These are phyloP conservation scores for Drosophila neocordata DNA, from an alignment of 1,140 invertebrate species.

Conservation along the genomic window DNA sequence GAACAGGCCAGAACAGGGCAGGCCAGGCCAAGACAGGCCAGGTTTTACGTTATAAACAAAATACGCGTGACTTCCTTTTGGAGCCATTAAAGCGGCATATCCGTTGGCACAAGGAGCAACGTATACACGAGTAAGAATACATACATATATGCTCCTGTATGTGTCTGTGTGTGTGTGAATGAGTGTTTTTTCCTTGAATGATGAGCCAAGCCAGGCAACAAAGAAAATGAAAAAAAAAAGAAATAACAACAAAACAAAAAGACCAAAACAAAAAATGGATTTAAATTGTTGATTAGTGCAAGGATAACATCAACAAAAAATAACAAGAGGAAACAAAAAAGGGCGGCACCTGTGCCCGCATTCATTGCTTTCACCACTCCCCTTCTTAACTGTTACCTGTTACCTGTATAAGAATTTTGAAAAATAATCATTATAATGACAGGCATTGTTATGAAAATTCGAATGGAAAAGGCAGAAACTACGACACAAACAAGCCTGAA, in stretches of 20 bases:
- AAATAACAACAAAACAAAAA: constrained; percentile 18
- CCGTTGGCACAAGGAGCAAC: constrained; percentile 49
- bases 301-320: constrained; percentile 48
- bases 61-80: constrained; percentile 79
- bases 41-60: constrained; percentile 77
- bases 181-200: constrained; percentile 33
- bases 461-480: constrained; percentile 52
- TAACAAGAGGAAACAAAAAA: background rate
- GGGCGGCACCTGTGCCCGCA: constrained; percentile 48
- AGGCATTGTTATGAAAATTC: constrained; percentile 72
- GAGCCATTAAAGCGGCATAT: constrained; percentile 77
- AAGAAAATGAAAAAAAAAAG: constrained; percentile 34
- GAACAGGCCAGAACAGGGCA: background rate
- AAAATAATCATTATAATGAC: constrained; percentile 80
- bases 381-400: background rate
- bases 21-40: constrained; percentile 32
- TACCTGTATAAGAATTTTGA: constrained; percentile 58
- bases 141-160: background rate
- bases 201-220: constrained; percentile 43
- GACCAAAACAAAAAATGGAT: constrained; percentile 62
- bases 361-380: background rate
- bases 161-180: constrained; percentile 18
- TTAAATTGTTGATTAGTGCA: constrained; percentile 80
- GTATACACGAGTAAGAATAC: constrained; percentile 8
- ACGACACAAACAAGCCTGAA: constrained; percentile 53